phyloP scores from a whole-genome alignment of 2,113 vertebrate genomes.

The Pristiophorus japonicus region DNA sequence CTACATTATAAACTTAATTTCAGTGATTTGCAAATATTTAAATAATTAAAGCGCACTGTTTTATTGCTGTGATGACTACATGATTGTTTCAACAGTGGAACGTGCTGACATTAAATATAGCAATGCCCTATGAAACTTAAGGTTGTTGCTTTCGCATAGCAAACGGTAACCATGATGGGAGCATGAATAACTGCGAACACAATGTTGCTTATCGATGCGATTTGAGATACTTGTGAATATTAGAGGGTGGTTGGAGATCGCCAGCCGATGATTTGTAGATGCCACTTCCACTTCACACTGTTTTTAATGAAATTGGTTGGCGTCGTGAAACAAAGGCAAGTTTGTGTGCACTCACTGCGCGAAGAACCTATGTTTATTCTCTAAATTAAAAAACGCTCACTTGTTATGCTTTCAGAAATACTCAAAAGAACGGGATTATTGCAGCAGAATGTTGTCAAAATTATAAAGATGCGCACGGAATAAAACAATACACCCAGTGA shows the following conservation, averaged over 20 bases:
- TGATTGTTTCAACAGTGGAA: not conserved
- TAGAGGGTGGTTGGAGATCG: not conserved
- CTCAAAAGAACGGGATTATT: not conserved
- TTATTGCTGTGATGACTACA: not conserved
- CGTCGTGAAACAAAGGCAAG: not conserved
- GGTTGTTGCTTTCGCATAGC: not conserved
- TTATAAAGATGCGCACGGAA: not conserved
- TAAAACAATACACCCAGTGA: not conserved
- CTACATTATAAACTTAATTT: not conserved
- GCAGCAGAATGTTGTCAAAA: not conserved
- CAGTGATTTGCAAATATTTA: not conserved
- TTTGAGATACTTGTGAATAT: no score
- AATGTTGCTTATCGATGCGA: not conserved
- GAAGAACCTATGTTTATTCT: slow-evolving; percentile 9
- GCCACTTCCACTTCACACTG: not conserved
- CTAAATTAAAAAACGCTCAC: slow-evolving; percentile 12
- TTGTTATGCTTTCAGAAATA: not conserved
- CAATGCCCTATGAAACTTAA: not conserved
- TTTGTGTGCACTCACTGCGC: not conserved
- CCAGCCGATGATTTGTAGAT: not conserved
- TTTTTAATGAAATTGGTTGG: not conserved
- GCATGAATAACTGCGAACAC: no score
- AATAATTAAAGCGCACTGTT: not conserved
- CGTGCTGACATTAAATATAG: not conserved
- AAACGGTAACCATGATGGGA: not conserved